Base-by-base conservation (phyloP, 2,797 vertebrate species). In the Chaunax sp. region DNA sequence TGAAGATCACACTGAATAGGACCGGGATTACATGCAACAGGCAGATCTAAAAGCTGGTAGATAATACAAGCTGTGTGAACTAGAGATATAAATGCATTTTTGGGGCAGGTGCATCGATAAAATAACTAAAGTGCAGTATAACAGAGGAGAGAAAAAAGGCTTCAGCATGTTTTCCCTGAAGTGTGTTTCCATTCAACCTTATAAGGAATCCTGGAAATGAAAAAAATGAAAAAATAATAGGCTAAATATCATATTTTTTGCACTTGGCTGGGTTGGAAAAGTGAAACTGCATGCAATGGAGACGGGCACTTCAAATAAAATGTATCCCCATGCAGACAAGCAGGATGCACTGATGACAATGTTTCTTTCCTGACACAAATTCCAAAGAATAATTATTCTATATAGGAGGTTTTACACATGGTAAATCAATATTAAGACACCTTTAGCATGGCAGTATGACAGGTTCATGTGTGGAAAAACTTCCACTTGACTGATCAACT, bases 1-100 rank as follows among this genome's bases (percentile, higher is more conserved):
- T 37, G 23, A 16, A 72, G 47, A 76, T 40, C 22, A 55, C 58
- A 68, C 5, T 45, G 30, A 78, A 76, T 4, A 44, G 51, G 44
- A 19, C 18, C n/a, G 47, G 53, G 50, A 69, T 66, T 72, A 60
- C 46, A 69, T 30, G 28, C 28, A 64, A 52, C 33, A 47, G 50
- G 20, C 18, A 56, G 41, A 75, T 57, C 18, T 20, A 23, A 45
- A 58, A 44, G 44, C 16, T 71, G 23, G 46, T 15, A 35, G 1
- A 54, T 7, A 9, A 35, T n/a, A 33, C 28, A 45, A 6, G 37
- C n/a, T 18, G 64, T 44, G 59, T 2, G n/a, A 12, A 49, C 30
- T 53, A 22, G 50, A 52, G 66, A 18, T 19, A 49, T 13, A 26
- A 20, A 12, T 61, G 25, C 5, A 19, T 6, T 67, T 55, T 55